phyloP scores from a whole-genome alignment of 2,797 vertebrate genomes.

The Cuniculus paca region DNA sequence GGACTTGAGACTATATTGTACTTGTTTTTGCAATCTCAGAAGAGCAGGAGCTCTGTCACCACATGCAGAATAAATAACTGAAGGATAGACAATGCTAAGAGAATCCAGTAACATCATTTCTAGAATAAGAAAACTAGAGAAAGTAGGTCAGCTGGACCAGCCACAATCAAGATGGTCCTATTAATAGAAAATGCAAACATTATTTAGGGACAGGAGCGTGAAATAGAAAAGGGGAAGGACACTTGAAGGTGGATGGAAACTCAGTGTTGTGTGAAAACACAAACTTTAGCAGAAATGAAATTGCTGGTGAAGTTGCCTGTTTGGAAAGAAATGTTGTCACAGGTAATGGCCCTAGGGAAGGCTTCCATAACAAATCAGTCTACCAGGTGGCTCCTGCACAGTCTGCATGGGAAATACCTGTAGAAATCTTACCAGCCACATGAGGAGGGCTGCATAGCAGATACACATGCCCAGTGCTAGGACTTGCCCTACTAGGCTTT shows the following conservation, averaged over 20 bases:
- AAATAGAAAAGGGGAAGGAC: conserved; percentile 80
- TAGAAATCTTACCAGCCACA: not conserved
- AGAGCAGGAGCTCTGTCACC: not conserved
- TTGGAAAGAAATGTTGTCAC: conserved; percentile 46
- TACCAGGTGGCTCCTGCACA: not conserved
- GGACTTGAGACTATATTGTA: not conserved
- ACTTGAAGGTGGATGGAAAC: conserved; percentile 76
- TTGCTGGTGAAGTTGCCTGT: conserved; percentile 3
- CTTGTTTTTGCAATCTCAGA: not conserved
- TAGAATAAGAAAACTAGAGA: conserved; percentile 55
- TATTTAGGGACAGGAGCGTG: conserved; percentile 82
- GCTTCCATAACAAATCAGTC: conserved; percentile 42
- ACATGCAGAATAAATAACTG: not conserved
- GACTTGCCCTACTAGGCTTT: not conserved
- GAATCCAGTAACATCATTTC: conserved; percentile 36
- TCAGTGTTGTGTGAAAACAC: conserved; percentile 78
- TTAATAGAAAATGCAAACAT: conserved; percentile 80
- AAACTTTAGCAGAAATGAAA: conserved; percentile 76
- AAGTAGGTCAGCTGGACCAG: conserved; percentile 73
- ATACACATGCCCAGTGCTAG: not conserved
- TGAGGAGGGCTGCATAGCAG: not conserved
- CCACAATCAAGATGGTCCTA: conserved; percentile 68
- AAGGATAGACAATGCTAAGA: not conserved
- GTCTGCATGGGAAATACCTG: not conserved
- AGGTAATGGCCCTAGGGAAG: conserved; percentile 56